These are phyloP conservation scores for Triplophysa dalaica DNA, from an alignment of 2,113 vertebrate species.

Conservation along the genomic window DNA sequence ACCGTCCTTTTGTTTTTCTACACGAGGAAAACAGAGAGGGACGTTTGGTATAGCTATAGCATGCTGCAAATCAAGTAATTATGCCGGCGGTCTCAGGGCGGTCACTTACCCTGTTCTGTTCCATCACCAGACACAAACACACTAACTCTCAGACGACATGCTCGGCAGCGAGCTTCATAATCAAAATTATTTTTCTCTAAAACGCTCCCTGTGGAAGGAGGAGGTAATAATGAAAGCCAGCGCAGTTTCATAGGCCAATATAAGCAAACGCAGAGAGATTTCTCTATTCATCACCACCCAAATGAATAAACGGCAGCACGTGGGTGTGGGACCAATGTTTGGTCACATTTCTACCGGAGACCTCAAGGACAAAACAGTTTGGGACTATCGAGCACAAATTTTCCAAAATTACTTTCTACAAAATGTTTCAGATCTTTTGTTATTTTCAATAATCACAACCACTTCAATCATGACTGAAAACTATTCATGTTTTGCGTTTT, in stretches of 20 bases:
- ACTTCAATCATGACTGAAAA: too few species aligned
- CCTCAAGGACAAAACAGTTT: too few species aligned
- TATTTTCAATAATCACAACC: too few species aligned
- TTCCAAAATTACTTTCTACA: too few species aligned
- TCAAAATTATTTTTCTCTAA: constrained; percentile 47
- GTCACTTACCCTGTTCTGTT: constrained; percentile 25
- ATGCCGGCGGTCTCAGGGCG: constrained; percentile 29
- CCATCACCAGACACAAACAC: constrained; percentile 36
- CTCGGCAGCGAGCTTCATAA: constrained; percentile 39
- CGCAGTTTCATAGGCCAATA: constrained; percentile 43
- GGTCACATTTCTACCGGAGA: too few species aligned
- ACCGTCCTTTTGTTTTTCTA: neutral
- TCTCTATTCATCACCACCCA: constrained; percentile 37
- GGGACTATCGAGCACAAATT: too few species aligned
- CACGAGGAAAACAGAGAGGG: neutral
- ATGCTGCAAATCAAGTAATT: constrained; percentile 39
- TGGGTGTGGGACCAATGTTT: too few species aligned
- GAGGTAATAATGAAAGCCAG: constrained; percentile 47
- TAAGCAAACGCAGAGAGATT: constrained; percentile 37
- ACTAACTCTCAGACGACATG: constrained; percentile 26
- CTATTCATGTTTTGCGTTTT: too few species aligned
- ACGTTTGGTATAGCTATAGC: neutral
- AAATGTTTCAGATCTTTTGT: too few species aligned
- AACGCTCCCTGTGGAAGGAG: constrained; percentile 38
- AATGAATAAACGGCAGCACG: constrained; percentile 35